These are phyloP conservation scores for Chrysocyon brachyurus DNA, from an alignment of 2,797 vertebrate species.

Conservation along the genomic window DNA sequence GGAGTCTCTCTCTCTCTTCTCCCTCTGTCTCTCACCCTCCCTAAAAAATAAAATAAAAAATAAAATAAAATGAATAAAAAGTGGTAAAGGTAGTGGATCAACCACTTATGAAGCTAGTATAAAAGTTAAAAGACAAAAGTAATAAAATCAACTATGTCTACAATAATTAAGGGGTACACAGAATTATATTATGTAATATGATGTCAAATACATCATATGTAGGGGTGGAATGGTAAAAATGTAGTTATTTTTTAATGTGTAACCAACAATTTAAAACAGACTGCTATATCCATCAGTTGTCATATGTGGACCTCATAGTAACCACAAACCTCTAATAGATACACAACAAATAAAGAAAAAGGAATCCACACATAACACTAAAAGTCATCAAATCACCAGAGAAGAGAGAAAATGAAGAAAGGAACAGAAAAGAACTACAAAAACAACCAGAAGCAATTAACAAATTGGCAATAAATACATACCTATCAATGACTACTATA, in stretches of 20 bases:
- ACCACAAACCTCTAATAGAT: not conserved
- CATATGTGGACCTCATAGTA: not conserved
- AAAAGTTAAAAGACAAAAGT: not conserved
- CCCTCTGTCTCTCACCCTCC: not conserved
- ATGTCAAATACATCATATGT: not conserved
- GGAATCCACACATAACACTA: not conserved
- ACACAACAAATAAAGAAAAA: not conserved
- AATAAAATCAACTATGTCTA: not conserved
- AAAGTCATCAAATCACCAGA: not conserved
- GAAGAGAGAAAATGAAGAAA: not conserved
- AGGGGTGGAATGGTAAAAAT: not conserved
- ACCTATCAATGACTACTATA: not conserved
- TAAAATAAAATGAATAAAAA: not conserved
- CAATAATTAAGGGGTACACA: not conserved
- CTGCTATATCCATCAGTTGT: not conserved
- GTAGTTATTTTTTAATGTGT: not conserved
- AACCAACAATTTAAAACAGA: not conserved
- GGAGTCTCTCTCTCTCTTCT: not conserved
- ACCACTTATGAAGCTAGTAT: not conserved
- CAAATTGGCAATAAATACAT: not conserved
- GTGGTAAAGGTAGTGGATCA: not conserved
- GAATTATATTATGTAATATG: not conserved
- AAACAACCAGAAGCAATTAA: not conserved
- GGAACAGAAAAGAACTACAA: not conserved
- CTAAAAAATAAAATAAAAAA: not conserved